A percentile compares a stretch with the other conserved stretches of the same genome.
These are phyloP conservation scores for Leptobrachium leishanense DNA, from an alignment of 2,113 vertebrate species.

Conservation along the genomic window DNA sequence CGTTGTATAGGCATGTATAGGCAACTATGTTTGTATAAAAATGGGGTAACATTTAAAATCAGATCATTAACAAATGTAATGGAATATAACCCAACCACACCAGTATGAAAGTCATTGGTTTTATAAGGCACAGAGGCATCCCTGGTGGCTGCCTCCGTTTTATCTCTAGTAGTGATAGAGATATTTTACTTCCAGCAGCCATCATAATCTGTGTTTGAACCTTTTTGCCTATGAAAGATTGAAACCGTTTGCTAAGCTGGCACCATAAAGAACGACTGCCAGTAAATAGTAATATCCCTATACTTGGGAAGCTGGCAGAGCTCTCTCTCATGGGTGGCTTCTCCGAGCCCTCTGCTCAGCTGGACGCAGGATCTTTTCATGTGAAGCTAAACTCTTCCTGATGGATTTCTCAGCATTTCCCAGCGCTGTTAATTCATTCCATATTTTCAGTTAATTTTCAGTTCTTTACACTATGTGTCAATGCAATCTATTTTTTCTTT, in stretches of 20 bases:
- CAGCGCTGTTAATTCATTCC: constrained; percentile 19
- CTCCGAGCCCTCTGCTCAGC: constrained; percentile 15
- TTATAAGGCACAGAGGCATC: not conserved
- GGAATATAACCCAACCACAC: no score
- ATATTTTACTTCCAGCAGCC: constrained; percentile 35
- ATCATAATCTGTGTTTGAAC: constrained; percentile 37
- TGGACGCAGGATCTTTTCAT: constrained; percentile 41
- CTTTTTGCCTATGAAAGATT: constrained; percentile 29
- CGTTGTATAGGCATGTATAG: no score
- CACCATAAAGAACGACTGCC: constrained; percentile 35
- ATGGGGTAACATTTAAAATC: no score
- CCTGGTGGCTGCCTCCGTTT: not conserved
- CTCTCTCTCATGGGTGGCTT: constrained; percentile 25
- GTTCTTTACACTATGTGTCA: not conserved
- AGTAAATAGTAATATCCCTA: constrained; percentile 37
- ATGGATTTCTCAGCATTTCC: constrained; percentile 34
- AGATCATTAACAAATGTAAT: no score
- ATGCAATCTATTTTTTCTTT: not conserved
- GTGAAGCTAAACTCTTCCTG: constrained; percentile 44
- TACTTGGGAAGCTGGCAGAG: constrained; percentile 33
- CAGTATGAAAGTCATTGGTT: not conserved
- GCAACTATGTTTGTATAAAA: no score
- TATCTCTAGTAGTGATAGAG: not conserved
- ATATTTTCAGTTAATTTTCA: constrained; percentile 15
- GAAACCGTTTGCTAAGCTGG: constrained; percentile 15